Evolutionary conservation across 1,140 invertebrate species (phyloP).

Genomic region (Drosophila carrolli): DNA sequence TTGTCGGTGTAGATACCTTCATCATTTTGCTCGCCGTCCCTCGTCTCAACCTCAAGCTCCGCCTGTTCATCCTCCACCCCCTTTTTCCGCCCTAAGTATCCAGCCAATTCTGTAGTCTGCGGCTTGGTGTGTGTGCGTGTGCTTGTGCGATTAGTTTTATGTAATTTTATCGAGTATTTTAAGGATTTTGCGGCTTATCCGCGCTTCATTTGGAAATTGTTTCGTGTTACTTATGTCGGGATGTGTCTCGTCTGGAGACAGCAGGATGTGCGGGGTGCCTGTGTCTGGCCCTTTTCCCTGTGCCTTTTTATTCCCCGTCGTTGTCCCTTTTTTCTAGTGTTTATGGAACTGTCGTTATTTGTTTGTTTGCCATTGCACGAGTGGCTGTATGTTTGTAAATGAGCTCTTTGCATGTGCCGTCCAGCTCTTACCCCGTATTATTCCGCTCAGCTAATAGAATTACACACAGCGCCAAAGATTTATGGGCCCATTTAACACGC

Average conservation of each 20-base stretch:
- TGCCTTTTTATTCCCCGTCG: slow-evolving; percentile 11
- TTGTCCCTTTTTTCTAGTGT: slow-evolving; percentile 63
- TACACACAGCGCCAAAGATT: slow-evolving; percentile 72
- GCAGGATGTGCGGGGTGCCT: slow-evolving; percentile 29
- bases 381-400: slow-evolving; percentile 57
- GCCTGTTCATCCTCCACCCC: slow-evolving; percentile 4
- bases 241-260: slow-evolving; percentile 34
- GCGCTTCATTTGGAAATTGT: slow-evolving; percentile 83
- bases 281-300: slow-evolving; percentile 28
- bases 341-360: slow-evolving; percentile 75
- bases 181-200: slow-evolving; percentile 83
- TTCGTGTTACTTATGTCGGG: slow-evolving; percentile 78
- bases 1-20: slow-evolving; percentile 84
- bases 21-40: slow-evolving; percentile 74
- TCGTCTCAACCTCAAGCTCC: slow-evolving; percentile 4
- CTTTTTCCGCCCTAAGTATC: slow-evolving; percentile 20
- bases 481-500: slow-evolving; percentile 69
- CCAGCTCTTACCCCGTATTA: slow-evolving; percentile 3
- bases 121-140: slow-evolving; percentile 46
- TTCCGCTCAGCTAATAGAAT: slow-evolving; percentile 62
- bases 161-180: slow-evolving; percentile 84
- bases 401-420: slow-evolving; percentile 71
- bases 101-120: slow-evolving; percentile 45
- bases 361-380: slow-evolving; percentile 59
- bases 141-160: slow-evolving; percentile 84